phyloP scores from a whole-genome alignment of 2,888 invertebrate species.

The Melieria picta region DNA sequence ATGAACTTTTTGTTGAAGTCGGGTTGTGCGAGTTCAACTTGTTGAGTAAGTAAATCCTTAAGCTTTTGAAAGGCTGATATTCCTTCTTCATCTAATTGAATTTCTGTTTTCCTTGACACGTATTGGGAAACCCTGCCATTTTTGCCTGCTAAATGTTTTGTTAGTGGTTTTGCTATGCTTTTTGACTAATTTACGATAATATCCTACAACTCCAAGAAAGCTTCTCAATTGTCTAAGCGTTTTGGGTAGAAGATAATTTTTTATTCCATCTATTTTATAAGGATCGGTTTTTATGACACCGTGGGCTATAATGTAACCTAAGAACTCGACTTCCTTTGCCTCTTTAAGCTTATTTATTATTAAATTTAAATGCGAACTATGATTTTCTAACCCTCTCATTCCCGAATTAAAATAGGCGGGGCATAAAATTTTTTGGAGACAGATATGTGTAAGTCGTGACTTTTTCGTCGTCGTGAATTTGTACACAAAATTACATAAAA shows the following conservation, averaged over 20 bases:
- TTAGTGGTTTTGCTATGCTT: conserved; percentile 41
- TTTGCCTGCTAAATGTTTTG: conserved; percentile 38
- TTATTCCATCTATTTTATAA: conserved; percentile 41
- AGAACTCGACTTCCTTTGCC: conserved; percentile 41
- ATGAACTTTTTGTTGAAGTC: conserved; percentile 47
- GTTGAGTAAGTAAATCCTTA: conserved; percentile 28
- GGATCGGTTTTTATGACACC: conserved; percentile 41
- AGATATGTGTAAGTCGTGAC: too few relatives aligned
- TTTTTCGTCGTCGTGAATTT: too few relatives aligned
- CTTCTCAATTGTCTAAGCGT: conserved; percentile 41
- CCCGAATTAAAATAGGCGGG: too few relatives aligned
- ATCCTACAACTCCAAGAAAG: conserved; percentile 40
- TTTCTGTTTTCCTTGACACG: conserved; percentile 37
- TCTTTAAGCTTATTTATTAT: conserved; percentile 33
- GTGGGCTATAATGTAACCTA: conserved; percentile 38
- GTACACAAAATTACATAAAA: too few relatives aligned
- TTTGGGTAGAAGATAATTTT: conserved; percentile 39
- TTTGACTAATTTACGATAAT: conserved; percentile 33
- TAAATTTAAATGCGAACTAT: conserved; percentile 34
- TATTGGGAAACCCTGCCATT: conserved; percentile 40
- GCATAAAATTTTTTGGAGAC: too few relatives aligned
- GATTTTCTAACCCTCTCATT: conserved; percentile 15
- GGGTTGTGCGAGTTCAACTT: conserved; percentile 38
- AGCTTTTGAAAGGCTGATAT: conserved; percentile 26
- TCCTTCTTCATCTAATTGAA: conserved; percentile 37